phyloP scores from a whole-genome alignment of 2,888 invertebrate genomes.

The Drosophila hamatofila region DNA sequence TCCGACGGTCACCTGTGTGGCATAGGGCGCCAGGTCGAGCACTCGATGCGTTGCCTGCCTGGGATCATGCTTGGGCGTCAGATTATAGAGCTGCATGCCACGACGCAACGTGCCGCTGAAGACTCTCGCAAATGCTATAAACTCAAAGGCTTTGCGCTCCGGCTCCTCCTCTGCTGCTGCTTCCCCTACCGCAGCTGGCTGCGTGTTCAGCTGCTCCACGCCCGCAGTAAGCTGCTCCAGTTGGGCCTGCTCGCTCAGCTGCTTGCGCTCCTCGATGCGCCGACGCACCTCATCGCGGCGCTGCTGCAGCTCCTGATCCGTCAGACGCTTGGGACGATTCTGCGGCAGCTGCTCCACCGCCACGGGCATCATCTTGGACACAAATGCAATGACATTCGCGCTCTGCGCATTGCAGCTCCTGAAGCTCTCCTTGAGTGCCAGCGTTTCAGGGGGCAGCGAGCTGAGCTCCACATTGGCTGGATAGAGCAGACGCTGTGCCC shows the following conservation, averaged over 20 bases:
- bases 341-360: slow-evolving; percentile 91
- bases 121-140: slow-evolving; percentile 96
- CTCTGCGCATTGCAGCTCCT: slow-evolving; percentile 89
- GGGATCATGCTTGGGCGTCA: slow-evolving; percentile 96
- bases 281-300: slow-evolving; percentile 89
- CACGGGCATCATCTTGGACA: slow-evolving; percentile 91
- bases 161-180: slow-evolving; percentile 37
- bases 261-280: slow-evolving; percentile 87
- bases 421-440: slow-evolving; percentile 89
- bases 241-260: slow-evolving; percentile 56
- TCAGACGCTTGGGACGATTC: slow-evolving; percentile 92
- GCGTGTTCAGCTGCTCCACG: slow-evolving; percentile 65
- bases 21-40: slow-evolving; percentile 81
- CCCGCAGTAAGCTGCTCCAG: slow-evolving; percentile 70
- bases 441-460: slow-evolving; percentile 89
- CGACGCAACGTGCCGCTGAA: slow-evolving; percentile 93
- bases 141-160: slow-evolving; percentile 86
- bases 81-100: slow-evolving; percentile 92
- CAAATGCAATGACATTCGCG: slow-evolving; percentile 87
- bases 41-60: slow-evolving; percentile 76
- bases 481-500: slow-evolving; percentile 93
- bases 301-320: slow-evolving; percentile 89
- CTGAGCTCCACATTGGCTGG: slow-evolving; percentile 89
- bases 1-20: slow-evolving; percentile 86
- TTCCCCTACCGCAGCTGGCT: background rate